phyloP scores from a whole-genome alignment of 2,888 invertebrate genomes.

The Sturmia bella region DNA sequence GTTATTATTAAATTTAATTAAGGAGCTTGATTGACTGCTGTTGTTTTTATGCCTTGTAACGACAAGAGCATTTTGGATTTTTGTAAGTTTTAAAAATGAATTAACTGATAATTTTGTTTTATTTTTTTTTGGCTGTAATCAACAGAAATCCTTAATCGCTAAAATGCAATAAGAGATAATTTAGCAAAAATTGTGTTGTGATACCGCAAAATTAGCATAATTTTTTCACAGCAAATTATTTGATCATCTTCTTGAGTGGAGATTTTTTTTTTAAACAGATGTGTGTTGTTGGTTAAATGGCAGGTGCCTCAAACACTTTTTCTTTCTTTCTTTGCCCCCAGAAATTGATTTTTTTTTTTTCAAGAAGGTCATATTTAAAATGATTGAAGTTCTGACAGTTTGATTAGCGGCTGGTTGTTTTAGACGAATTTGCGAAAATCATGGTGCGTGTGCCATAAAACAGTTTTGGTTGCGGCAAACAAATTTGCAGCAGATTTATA shows the following conservation, averaged over 20 bases:
- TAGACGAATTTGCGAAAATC: conserved; percentile 43
- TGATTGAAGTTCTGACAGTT: conserved; percentile 69
- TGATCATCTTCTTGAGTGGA: conserved; percentile 15
- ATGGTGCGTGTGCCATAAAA: conserved; percentile 63
- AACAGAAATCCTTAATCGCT: conserved; percentile 14
- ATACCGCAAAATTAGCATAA: conserved; percentile 67
- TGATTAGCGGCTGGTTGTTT: conserved; percentile 62
- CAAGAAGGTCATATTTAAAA: conserved; percentile 46
- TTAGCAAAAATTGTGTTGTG: conserved; percentile 28
- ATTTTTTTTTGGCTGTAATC: conserved; percentile 17
- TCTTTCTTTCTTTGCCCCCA: not conserved
- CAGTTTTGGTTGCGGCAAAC: conserved; percentile 7
- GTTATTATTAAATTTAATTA: too few species aligned
- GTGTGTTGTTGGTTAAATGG: conserved; percentile 54
- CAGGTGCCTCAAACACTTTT: conserved; percentile 62
- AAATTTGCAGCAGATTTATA: conserved; percentile 40
- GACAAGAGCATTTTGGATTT: too few species aligned
- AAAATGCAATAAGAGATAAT: conserved; percentile 32
- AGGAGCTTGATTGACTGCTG: too few species aligned
- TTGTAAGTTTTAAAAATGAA: not conserved
- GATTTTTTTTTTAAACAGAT: conserved; percentile 63
- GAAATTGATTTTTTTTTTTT: conserved; percentile 19
- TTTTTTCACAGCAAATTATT: conserved; percentile 44
- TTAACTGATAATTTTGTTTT: too few species aligned
- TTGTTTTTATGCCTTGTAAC: too few species aligned